Evolutionary conservation across 2,888 invertebrate species (phyloP).

Genomic region (Eristalis pertinax): DNA sequence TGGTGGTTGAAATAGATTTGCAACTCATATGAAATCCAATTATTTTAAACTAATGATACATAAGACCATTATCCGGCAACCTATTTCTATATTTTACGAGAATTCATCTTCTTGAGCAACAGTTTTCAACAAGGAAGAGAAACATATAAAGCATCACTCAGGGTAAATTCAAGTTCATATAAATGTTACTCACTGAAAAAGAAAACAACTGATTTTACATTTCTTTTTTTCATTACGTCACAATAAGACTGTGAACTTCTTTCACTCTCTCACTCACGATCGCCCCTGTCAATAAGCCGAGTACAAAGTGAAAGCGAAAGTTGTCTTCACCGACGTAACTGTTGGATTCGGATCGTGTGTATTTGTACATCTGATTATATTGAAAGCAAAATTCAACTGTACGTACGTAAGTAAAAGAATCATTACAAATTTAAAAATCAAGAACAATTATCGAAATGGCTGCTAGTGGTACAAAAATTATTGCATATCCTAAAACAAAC

Average conservation of each 20-base stretch:
- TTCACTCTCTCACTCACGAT: conserved; percentile 65
- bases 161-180: conserved; percentile 22
- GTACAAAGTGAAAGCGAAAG: conserved; percentile 79
- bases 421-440: no score
- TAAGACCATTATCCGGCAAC: no score
- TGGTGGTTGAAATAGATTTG: no score
- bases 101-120: no score
- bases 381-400: not conserved
- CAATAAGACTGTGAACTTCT: conserved; percentile 56
- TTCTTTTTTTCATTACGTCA: conserved; percentile 43
- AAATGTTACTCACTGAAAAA: not conserved
- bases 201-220: conserved; percentile 18
- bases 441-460: no score
- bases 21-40: no score
- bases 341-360: conserved; percentile 2
- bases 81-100: no score
- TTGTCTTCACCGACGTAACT: conserved; percentile 71
- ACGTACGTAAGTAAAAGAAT: not conserved
- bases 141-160: not conserved
- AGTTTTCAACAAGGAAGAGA: not conserved
- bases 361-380: not conserved
- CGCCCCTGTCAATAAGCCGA: conserved; percentile 43
- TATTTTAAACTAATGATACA: no score
- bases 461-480: no score
- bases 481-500: not conserved